A percentile compares a stretch with the other conserved stretches of the same genome.
These are phyloP conservation scores for Sardinella longiceps DNA, from an alignment of 2,797 vertebrate species.

Conservation along the genomic window DNA sequence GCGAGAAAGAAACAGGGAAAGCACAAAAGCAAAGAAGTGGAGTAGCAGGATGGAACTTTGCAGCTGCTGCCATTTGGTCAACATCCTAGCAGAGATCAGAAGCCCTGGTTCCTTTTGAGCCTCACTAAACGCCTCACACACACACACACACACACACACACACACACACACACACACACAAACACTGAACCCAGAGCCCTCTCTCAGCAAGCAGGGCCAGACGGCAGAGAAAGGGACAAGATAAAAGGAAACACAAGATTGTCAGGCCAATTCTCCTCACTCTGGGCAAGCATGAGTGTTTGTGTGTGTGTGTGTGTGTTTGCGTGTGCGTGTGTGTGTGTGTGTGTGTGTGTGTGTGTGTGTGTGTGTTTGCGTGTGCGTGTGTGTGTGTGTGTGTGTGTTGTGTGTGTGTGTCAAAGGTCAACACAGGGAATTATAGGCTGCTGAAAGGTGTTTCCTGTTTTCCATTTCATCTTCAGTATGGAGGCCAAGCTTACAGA, in stretches of 20 bases:
- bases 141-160: no score
- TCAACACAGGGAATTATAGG: constrained; percentile 37
- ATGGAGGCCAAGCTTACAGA: not conserved
- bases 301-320: constrained; percentile 16
- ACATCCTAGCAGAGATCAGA: not conserved
- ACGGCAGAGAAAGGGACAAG: not conserved
- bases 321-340: constrained; percentile 1
- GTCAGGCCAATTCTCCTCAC: not conserved
- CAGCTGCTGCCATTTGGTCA: not conserved
- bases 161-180: no score
- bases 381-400: not conserved
- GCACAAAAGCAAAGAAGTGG: not conserved
- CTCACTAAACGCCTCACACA: not conserved
- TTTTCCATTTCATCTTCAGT: not conserved
- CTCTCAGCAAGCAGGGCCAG: not conserved
- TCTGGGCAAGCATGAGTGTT: not conserved
- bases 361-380: not conserved
- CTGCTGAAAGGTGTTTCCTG: constrained; percentile 26
- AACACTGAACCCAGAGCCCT: no score
- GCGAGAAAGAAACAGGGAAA: not conserved
- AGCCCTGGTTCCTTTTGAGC: not conserved
- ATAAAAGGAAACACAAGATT: not conserved
- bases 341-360: not conserved
- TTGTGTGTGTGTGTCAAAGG: constrained; percentile 21
- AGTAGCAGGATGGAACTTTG: not conserved